Base-by-base conservation (phyloP, 1,140 invertebrate species). In the Euwallacea similis region DNA sequence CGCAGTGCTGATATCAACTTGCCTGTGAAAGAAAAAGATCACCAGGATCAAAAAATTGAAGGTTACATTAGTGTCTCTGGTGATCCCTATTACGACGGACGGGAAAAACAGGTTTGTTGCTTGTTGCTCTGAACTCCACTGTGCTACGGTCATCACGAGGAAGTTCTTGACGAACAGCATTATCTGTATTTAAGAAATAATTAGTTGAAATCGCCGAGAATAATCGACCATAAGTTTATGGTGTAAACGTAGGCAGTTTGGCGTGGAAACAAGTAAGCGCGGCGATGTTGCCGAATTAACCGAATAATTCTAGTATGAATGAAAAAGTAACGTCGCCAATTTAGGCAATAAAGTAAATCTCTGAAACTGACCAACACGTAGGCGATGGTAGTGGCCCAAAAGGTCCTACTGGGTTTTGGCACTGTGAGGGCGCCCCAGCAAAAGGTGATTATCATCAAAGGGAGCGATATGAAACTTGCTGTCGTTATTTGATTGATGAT, bases 351-450 rank as follows among this genome's bases (percentile, higher is more conserved):
- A 33, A 33, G 21, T 1, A 33, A 33, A 33, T 6, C 13, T 50
- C 9, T 50, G 2, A 6, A 6, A 50, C 13, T 50, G 13, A 72
- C 71, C 64, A 72, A 59, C 11, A 63, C 60, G 21, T 72, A 72
- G 8, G 71, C 46, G n/a, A 72, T 72, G 0, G 13, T 56, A 8
- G 50, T 16, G 7, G 67, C 47, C 71, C 71, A 72, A 16, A 55
- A 72, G 2, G 60, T 72, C 56, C 55, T 72, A 7, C 65, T 60
- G 4, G 71, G 71, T 46, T 68, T 67, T 3, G 71, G 71, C 7
- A 72, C 33, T 6, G 66, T 63, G 13, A 72, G 33, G 4, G 58
- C 33, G 2, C 71, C 71, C 71, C 71, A 72, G 13, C 64, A 67
- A 42, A 72, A 72, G 4, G 58, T 65, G 10, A 72, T 13, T 2